Base-by-base conservation (phyloP, 2,113 vertebrate species). In the Anoura caudifer region DNA sequence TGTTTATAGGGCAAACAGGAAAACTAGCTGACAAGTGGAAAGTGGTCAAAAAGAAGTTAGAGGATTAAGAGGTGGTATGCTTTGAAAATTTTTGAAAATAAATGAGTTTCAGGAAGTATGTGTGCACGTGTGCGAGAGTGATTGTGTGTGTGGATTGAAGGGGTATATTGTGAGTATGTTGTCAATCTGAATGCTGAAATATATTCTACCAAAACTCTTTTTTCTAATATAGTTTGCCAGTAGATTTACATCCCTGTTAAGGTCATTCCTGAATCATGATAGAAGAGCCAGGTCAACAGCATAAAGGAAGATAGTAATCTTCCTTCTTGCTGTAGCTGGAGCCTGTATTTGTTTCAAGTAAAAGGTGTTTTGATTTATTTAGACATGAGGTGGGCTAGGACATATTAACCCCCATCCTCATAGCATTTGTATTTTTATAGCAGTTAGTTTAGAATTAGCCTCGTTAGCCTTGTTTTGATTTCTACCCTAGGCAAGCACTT, bases 241-340 rank as follows among this genome's bases (percentile, higher is more conserved):
- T 87, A 73, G 79, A 63, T 92, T 91, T 89, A 94, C 54, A 24
- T 95, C 59, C 80, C 16, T 92, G 56, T 90, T 76, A 87, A 90
- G 86, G 76, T 92, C 33, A 24, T 87, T 70, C 11, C 43, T 92
- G 85, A 92, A 52, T 92, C 70, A 79, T 84, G 63, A 31, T 67
- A 63, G 91, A 52, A 87, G 96, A 79, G 70, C 22, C 47, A 95
- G 93, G 56, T 87, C 91, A 94, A 43, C 24, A 87, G 17, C 85
- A 19, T 75, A 61, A 87, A 76, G 59, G 28, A 80, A 94, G 88
- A 61, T 47, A 45, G 67, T 61, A 70, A 36, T 63, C 20, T 87
- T 97, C 77, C 19, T 65, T 33, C 59, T 47, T 4, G 14, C 47
- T 80, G 1, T 61, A 26, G 22, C 36, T 33, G 8, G 75, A 96